Evolutionary conservation across 2,888 invertebrate genomes (phyloP).

Genomic region (Elmis aenea): DNA sequence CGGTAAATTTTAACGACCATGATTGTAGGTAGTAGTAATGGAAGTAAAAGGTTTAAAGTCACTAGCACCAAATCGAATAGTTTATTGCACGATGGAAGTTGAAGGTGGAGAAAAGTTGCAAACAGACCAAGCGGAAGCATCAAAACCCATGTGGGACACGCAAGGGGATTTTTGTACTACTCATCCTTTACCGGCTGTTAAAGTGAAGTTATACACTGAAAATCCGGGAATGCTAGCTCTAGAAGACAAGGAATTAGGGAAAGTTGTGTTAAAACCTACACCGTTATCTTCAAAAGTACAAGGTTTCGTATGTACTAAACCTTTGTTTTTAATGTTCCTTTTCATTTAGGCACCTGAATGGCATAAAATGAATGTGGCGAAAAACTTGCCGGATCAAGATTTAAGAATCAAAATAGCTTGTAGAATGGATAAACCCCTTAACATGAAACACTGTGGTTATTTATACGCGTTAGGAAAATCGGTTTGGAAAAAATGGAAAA

Average conservation of each 20-base stretch:
- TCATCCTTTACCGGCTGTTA: slow-evolving; percentile 93
- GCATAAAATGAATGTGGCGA: slow-evolving; percentile 96
- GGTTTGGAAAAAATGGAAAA: slow-evolving; percentile 99
- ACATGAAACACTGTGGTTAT: slow-evolving; percentile 97
- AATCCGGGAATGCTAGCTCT: slow-evolving; percentile 96
- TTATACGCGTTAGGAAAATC: slow-evolving; percentile 91
- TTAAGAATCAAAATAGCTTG: slow-evolving; percentile 95
- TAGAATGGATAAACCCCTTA: slow-evolving; percentile 96
- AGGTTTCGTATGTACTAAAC: slow-evolving; percentile 21
- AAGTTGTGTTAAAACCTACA: slow-evolving; percentile 82
- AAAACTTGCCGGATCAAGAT: slow-evolving; percentile 93
- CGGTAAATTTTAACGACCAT: background rate
- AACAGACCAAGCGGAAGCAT: slow-evolving; percentile 99
- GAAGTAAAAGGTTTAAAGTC: slow-evolving; percentile 98
- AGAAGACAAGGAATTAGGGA: slow-evolving; percentile 97
- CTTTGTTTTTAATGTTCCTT: slow-evolving; percentile 7
- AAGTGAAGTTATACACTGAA: slow-evolving; percentile 96
- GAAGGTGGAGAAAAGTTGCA: slow-evolving; percentile 98
- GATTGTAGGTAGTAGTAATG: slow-evolving; percentile 90
- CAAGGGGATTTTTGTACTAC: slow-evolving; percentile 99
- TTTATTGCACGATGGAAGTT: slow-evolving; percentile 99
- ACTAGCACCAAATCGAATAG: slow-evolving; percentile 93
- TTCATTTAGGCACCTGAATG: slow-evolving; percentile 80
- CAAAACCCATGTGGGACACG: slow-evolving; percentile 99
- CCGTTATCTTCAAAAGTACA: slow-evolving; percentile 83